Percentiles rank a stretch among this genome's conserved stretches.
Conservation (phyloP, 2,113 vertebrate genomes). For the Ivindomyrus marchei region DNA sequence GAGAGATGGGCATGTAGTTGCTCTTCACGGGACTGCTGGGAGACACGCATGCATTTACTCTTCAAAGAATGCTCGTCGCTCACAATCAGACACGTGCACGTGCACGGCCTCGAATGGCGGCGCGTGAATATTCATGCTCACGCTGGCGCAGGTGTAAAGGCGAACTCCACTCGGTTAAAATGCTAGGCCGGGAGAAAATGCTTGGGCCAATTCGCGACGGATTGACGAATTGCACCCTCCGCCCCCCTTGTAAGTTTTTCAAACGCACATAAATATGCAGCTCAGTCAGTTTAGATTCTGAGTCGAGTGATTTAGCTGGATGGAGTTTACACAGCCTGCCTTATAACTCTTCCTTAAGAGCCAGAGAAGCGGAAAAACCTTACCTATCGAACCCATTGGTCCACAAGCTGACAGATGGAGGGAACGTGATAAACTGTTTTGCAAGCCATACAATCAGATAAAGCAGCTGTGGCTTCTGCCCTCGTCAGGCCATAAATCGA, state of each 20-base stretch:
- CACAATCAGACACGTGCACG: background rate
- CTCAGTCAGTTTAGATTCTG: conserved; percentile 16
- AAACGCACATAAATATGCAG: conserved; percentile 38
- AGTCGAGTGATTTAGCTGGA: conserved; percentile 42
- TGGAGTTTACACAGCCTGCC: conserved; percentile 33
- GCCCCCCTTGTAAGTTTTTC: conserved; percentile 29
- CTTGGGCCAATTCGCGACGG: conserved; percentile 4
- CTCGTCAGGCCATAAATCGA: conserved; percentile 58
- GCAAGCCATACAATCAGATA: conserved; percentile 61
- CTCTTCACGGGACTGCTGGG: background rate
- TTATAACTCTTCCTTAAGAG: conserved; percentile 41
- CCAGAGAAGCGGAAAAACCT: conserved; percentile 28
- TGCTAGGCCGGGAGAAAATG: conserved; percentile 23
- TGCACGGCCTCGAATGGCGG: background rate
- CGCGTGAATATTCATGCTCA: background rate
- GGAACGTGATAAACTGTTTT: conserved; percentile 57
- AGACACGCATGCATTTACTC: background rate
- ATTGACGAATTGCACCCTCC: conserved; percentile 29
- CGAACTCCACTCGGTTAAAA: background rate
- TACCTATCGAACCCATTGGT: conserved; percentile 36
- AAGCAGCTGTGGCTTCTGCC: conserved; percentile 52
- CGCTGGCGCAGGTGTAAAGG: background rate
- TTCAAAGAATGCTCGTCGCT: background rate
- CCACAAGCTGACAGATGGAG: conserved; percentile 49
- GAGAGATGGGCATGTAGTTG: background rate